Conservation (phyloP, 1,140 invertebrate species). For the Eupristina koningsbergeri region DNA sequence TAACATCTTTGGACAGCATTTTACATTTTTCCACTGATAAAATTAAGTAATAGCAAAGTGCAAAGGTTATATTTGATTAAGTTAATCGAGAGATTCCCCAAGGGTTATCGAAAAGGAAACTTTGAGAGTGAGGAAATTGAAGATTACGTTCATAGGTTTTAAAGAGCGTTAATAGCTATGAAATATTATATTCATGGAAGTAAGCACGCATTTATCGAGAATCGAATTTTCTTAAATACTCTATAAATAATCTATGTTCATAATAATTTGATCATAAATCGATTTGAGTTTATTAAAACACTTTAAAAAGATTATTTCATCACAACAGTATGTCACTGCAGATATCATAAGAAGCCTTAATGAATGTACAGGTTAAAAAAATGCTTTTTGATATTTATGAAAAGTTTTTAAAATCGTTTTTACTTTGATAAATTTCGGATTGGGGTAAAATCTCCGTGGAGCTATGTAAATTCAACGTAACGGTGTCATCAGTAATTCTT, state of each 20-base stretch:
- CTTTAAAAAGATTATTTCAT: background rate
- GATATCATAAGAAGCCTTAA: background rate
- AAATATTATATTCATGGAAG: background rate
- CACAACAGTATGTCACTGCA: background rate
- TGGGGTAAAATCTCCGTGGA: background rate
- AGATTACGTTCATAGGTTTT: background rate
- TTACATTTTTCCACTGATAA: background rate
- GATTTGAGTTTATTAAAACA: background rate
- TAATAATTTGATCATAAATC: background rate
- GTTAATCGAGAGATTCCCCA: background rate
- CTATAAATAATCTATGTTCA: background rate
- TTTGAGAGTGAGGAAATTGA: background rate
- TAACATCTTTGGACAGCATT: background rate
- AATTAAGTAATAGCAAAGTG: background rate
- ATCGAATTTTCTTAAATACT: background rate
- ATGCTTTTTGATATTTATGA: background rate
- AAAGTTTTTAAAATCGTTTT: background rate
- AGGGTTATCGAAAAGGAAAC: too few species aligned
- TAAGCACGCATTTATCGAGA: background rate
- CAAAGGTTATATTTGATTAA: background rate
- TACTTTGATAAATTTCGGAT: background rate
- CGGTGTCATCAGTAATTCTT: background rate
- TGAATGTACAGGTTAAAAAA: background rate
- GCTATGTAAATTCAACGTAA: conserved; percentile 45
- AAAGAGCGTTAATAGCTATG: background rate